phyloP scores from a whole-genome alignment of 2,113 vertebrate species.

The Erythrolamprus reginae region DNA sequence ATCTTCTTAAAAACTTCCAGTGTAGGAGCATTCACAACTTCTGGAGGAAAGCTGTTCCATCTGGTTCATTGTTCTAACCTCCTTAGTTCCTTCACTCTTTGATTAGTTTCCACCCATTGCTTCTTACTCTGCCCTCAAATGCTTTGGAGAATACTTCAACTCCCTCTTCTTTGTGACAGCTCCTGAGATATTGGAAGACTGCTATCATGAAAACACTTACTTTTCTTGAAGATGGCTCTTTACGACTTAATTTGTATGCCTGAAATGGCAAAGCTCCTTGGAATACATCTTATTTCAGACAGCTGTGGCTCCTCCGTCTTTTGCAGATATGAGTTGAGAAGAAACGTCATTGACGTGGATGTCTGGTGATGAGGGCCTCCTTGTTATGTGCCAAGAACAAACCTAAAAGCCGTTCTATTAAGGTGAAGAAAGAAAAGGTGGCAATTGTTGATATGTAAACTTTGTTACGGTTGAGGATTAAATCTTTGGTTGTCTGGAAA shows the following conservation, averaged over 20 bases:
- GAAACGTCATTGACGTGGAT: not conserved
- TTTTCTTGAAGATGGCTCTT: not conserved
- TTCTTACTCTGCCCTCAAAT: too few species aligned
- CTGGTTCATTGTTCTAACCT: too few species aligned
- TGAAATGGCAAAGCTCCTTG: not conserved
- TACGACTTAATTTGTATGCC: not conserved
- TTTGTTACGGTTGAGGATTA: conserved; percentile 44
- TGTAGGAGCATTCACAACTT: too few species aligned
- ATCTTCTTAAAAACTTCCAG: too few species aligned
- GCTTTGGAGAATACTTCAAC: too few species aligned
- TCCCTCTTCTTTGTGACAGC: too few species aligned
- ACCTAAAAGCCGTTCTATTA: not conserved
- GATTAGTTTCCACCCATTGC: too few species aligned
- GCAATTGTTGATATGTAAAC: conserved; percentile 26
- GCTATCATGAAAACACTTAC: not conserved
- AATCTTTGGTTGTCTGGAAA: conserved; percentile 60
- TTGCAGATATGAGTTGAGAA: not conserved
- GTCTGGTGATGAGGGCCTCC: not conserved
- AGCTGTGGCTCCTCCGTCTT: not conserved
- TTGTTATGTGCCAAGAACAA: not conserved
- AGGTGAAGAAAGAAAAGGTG: conserved; percentile 23
- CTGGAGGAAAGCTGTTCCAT: too few species aligned
- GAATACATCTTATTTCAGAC: not conserved
- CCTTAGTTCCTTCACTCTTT: too few species aligned
- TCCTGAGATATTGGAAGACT: not conserved